Evolutionary conservation across 2,113 vertebrate genomes (phyloP).

Genomic region (Rostratula benghalensis): DNA sequence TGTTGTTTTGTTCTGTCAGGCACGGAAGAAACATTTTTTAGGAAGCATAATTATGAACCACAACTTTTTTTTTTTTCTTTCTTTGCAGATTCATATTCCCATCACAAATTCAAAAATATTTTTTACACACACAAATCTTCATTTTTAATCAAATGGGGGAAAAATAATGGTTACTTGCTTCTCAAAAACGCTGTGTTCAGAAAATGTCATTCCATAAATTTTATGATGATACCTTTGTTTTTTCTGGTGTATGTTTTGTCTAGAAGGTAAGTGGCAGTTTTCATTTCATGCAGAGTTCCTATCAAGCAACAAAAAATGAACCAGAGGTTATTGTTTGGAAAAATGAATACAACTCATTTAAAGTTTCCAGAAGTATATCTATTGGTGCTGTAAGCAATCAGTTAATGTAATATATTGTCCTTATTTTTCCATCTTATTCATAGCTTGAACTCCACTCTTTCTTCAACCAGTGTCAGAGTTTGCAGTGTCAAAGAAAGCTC

Average conservation of each 20-base stretch:
- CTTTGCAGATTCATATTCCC: neutral
- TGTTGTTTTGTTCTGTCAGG: neutral
- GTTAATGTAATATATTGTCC: neutral
- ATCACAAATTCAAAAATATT: fast-evolving
- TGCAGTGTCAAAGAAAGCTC: neutral
- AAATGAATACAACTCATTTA: neutral
- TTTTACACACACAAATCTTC: neutral
- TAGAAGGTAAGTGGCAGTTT: neutral
- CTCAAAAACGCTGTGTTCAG: neutral
- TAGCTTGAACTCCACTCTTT: neutral
- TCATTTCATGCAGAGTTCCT: neutral
- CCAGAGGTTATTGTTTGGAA: neutral
- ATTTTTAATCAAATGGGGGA: neutral
- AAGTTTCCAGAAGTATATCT: neutral
- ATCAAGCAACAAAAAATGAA: neutral
- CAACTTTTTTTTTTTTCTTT: neutral
- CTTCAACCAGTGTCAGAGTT: neutral
- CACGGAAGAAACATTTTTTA: neutral
- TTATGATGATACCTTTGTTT: neutral
- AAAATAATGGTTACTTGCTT: neutral
- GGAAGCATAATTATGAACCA: neutral
- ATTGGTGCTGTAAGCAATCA: neutral
- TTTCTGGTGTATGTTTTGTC: neutral
- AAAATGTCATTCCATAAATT: neutral
- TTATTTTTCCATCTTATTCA: neutral